Conservation (phyloP, 64 coral and sea anemone genomes). For the Stichodactyla mertensii region DNA sequence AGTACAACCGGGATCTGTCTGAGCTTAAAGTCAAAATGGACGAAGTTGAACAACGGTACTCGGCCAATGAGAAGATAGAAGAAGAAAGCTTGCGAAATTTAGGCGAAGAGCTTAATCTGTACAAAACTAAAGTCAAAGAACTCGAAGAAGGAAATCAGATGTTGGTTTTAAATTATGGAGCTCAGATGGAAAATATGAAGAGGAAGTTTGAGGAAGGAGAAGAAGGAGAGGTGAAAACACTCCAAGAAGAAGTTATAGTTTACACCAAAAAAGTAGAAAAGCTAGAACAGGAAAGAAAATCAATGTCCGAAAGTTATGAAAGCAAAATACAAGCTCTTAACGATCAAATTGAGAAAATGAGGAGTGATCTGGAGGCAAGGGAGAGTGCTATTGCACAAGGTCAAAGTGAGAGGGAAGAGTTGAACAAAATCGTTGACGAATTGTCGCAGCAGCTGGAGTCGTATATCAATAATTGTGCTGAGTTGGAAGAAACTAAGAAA, state of each 20-base stretch:
- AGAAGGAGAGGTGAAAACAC: slow-evolving; percentile 80
- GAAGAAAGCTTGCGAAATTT: slow-evolving; percentile 59
- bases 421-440: slow-evolving; percentile 35
- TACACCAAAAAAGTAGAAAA: slow-evolving; percentile 74
- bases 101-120: slow-evolving; percentile 73
- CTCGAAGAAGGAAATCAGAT: slow-evolving; percentile 71
- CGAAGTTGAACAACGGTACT: slow-evolving; percentile 78
- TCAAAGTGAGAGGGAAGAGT: slow-evolving; percentile 20
- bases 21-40: slow-evolving; percentile 77
- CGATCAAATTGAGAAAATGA: slow-evolving; percentile 35
- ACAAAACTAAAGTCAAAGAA: slow-evolving; percentile 73
- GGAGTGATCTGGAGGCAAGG: slow-evolving; percentile 23
- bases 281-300: slow-evolving; percentile 63
- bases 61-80: slow-evolving; percentile 58
- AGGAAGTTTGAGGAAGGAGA: slow-evolving; percentile 66
- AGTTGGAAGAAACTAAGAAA: slow-evolving; percentile 44
- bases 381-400: slow-evolving; percentile 12
- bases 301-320: slow-evolving; percentile 53
- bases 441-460: slow-evolving; percentile 29
- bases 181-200: slow-evolving; percentile 73
- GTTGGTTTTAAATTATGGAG: slow-evolving; percentile 81
- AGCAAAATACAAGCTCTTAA: slow-evolving; percentile 25
- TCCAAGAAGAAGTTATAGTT: slow-evolving; percentile 85
- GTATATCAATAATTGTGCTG: slow-evolving; percentile 24
- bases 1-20: slow-evolving; percentile 67